Evolutionary conservation across 2,888 invertebrate species (phyloP).

Genomic region (Thecophora atra): DNA sequence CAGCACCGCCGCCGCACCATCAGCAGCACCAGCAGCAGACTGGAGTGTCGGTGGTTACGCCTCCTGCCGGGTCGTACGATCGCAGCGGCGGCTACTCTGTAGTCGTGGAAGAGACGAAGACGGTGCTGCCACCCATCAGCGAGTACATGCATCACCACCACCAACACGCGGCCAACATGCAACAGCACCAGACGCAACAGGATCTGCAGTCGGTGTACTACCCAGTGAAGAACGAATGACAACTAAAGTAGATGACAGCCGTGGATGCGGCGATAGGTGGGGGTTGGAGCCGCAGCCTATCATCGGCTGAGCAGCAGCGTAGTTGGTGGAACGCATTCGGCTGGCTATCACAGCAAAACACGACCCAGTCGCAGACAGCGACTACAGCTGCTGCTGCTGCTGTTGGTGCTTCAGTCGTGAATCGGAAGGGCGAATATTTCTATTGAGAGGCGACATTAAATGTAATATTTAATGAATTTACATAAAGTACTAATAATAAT

Average conservation of each 20-base stretch:
- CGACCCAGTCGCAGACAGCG: slow-evolving; percentile 34
- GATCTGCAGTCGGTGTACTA: slow-evolving; percentile 63
- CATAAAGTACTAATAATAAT: neutral
- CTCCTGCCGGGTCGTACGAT: slow-evolving; percentile 59
- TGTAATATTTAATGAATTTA: slow-evolving; percentile 19
- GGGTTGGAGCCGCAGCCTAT: slow-evolving; percentile 44
- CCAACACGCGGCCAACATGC: slow-evolving; percentile 49
- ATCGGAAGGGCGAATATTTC: slow-evolving; percentile 30
- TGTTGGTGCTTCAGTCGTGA: slow-evolving; percentile 29
- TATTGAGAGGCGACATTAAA: slow-evolving; percentile 37
- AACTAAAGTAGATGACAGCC: slow-evolving; percentile 57
- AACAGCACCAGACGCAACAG: slow-evolving; percentile 54
- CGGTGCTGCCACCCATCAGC: slow-evolving; percentile 63
- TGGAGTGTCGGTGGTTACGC: slow-evolving; percentile 41
- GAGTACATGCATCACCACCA: slow-evolving; percentile 65
- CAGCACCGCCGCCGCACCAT: slow-evolving; percentile 49
- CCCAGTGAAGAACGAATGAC: slow-evolving; percentile 65
- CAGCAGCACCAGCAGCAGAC: slow-evolving; percentile 50
- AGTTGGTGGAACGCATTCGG: slow-evolving; percentile 46
- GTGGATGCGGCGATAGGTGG: slow-evolving; percentile 8
- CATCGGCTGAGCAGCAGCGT: slow-evolving; percentile 47
- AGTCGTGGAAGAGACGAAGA: slow-evolving; percentile 60
- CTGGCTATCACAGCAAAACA: no score
- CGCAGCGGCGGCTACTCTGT: slow-evolving; percentile 56
- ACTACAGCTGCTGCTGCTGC: slow-evolving; percentile 38